Conservation (phyloP, 2,113 vertebrate species). For the Phylloscopus trochilus region DNA sequence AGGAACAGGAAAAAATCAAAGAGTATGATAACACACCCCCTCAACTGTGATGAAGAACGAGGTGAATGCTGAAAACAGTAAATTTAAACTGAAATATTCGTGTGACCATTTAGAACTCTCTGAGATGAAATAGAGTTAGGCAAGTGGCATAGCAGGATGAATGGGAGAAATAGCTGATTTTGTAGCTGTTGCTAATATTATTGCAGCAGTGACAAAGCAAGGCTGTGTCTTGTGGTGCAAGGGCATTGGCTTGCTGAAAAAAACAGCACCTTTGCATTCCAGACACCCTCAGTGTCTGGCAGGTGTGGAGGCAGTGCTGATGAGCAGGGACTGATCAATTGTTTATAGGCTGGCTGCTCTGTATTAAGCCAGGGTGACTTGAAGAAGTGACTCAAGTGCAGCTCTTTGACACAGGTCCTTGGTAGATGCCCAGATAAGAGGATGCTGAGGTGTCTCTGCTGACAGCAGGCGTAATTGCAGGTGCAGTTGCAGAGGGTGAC, state of each 20-base stretch:
- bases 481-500: not conserved
- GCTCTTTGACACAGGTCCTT: not conserved
- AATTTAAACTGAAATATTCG: not conserved
- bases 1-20: not conserved
- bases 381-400: too few relatives aligned
- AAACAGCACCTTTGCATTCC: not conserved
- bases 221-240: not conserved
- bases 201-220: not conserved
- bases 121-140: not conserved
- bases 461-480: not conserved
- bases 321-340: rapidly evolving
- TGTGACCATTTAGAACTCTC: not conserved
- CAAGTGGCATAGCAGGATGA: not conserved
- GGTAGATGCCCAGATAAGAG: not conserved
- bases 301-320: not conserved
- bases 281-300: not conserved
- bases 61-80: not conserved
- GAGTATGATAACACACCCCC: not conserved
- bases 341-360: not conserved
- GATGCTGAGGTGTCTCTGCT: not conserved
- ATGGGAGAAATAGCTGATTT: not conserved
- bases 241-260: not conserved
- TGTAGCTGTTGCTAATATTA: not conserved
- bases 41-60: not conserved
- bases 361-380: not conserved